These are phyloP conservation scores for Xanthia icteritia DNA, from an alignment of 2,888 invertebrate genomes.

Conservation along the genomic window DNA sequence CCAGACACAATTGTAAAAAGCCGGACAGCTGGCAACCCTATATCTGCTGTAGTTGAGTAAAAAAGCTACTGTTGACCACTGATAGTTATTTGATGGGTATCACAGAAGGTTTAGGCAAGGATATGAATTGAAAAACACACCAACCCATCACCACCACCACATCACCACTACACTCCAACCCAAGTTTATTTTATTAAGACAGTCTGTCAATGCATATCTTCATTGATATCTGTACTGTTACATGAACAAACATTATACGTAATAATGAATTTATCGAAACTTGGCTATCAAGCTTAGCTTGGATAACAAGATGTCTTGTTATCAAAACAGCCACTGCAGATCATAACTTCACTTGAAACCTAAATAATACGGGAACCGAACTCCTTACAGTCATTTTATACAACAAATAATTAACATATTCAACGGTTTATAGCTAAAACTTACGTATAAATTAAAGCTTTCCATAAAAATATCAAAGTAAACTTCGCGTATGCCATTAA, in stretches of 20 bases:
- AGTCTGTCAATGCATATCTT: too few relatives aligned
- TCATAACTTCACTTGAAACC: neutral
- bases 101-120: neutral
- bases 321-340: neutral
- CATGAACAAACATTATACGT: too few relatives aligned
- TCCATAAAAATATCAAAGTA: constrained; percentile 80
- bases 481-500: constrained; percentile 76
- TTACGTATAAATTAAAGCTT: constrained; percentile 82
- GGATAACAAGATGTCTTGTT: neutral
- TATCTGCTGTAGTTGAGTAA: neutral
- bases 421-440: constrained; percentile 47
- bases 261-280: too few relatives aligned
- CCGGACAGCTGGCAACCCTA: too few relatives aligned
- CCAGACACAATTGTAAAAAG: too few relatives aligned
- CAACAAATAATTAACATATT: neutral
- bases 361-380: neutral
- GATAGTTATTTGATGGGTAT: neutral
- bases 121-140: neutral
- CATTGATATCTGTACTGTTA: too few relatives aligned
- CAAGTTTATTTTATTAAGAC: too few relatives aligned
- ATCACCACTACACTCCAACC: too few relatives aligned
- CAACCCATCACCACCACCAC: too few relatives aligned
- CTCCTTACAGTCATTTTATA: too few relatives aligned
- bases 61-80: neutral
- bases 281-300: too few relatives aligned